A percentile compares a stretch with the other conserved stretches of the same genome.
phyloP scores from a whole-genome alignment of 2,113 vertebrate genomes.

The Phrynocephalus versicolor region DNA sequence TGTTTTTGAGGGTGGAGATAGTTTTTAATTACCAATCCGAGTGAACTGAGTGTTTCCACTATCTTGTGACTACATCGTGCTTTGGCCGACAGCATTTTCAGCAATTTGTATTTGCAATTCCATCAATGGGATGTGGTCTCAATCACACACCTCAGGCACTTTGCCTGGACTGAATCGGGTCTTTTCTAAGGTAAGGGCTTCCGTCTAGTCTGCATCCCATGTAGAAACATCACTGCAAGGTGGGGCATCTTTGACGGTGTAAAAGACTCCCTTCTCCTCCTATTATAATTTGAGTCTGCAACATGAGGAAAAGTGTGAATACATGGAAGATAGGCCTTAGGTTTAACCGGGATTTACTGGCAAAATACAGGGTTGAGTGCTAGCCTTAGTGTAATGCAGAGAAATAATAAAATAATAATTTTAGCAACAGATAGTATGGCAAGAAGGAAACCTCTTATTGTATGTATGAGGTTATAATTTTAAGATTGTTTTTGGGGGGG shows the following conservation, averaged over 20 bases:
- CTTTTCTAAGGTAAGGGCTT: not conserved
- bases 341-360: too few relatives aligned
- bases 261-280: not conserved
- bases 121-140: not conserved
- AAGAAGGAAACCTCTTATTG: too few relatives aligned
- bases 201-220: not conserved
- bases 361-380: too few relatives aligned
- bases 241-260: not conserved
- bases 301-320: too few relatives aligned
- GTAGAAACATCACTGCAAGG: too few relatives aligned
- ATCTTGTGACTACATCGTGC: too few relatives aligned
- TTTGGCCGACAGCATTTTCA: not conserved
- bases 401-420: too few relatives aligned
- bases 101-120: not conserved
- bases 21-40: not conserved
- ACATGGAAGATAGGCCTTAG: too few relatives aligned
- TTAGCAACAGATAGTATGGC: too few relatives aligned
- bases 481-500: too few relatives aligned
- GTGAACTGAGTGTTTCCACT: slow-evolving; percentile 50
- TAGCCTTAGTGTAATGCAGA: too few relatives aligned
- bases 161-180: not conserved
- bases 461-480: too few relatives aligned
- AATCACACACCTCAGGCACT: not conserved
- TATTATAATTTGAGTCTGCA: not conserved
- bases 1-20: slow-evolving; percentile 23